These are phyloP conservation scores for Eueremaeus valkanovi DNA, from an alignment of 2,888 invertebrate species.

Conservation along the genomic window DNA sequence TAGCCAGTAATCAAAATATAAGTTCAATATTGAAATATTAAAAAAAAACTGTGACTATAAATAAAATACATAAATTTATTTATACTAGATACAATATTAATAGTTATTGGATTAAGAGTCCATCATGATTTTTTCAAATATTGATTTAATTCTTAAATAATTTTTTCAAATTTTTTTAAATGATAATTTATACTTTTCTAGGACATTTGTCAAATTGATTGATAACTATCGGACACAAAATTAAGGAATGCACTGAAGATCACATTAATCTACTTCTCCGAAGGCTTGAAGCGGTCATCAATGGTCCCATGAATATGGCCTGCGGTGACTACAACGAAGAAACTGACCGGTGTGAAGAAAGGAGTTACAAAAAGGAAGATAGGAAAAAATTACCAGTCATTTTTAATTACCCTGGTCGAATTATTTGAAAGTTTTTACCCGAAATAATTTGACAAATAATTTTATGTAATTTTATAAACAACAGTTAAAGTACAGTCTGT, in stretches of 20 bases:
- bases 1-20: no score
- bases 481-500: no score
- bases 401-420: constrained; percentile 30
- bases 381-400: constrained; percentile 16
- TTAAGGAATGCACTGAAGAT: constrained; percentile 19
- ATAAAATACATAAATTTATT: no score
- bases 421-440: constrained; percentile 17
- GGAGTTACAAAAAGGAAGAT: no score
- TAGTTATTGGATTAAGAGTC: no score
- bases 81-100: no score
- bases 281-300: background rate
- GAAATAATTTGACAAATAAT: background rate
- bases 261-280: constrained; percentile 21
- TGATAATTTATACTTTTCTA: background rate
- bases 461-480: no score
- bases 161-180: no score
- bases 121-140: no score
- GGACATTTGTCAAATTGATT: constrained; percentile 15
- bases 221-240: background rate
- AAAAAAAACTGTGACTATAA: no score
- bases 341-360: constrained; percentile 34
- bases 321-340: constrained; percentile 38
- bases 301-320: constrained; percentile 35
- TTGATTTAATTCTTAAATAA: no score
- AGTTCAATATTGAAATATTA: no score